A percentile compares a stretch with the other conserved stretches of the same genome.
phyloP scores from a whole-genome alignment of 1,140 invertebrate species.

The Aleiodes sp. region DNA sequence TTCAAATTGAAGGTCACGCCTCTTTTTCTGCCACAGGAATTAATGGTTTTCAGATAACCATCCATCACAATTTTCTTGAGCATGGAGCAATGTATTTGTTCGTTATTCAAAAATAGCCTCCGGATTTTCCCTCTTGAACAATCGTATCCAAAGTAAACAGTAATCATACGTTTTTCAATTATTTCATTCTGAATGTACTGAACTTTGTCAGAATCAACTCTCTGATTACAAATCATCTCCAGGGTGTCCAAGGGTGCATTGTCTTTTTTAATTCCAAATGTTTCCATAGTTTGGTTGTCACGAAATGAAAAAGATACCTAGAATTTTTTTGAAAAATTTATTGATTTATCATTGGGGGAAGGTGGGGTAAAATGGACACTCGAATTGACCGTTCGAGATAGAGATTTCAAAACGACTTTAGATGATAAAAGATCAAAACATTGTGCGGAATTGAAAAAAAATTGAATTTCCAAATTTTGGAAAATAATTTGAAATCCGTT shows the following conservation, averaged over 20 bases:
- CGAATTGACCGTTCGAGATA: too few relatives aligned
- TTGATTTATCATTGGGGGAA: too few relatives aligned
- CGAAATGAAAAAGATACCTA: neutral
- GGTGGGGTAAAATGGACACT: too few relatives aligned
- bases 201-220: neutral
- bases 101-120: neutral
- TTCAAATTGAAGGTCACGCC: neutral
- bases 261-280: neutral
- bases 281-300: neutral
- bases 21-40: neutral
- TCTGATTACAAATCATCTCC: neutral
- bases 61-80: neutral
- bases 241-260: neutral
- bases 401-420: too few relatives aligned
- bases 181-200: neutral
- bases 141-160: neutral
- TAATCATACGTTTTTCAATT: neutral
- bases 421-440: too few relatives aligned
- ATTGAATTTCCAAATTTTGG: too few relatives aligned
- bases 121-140: neutral
- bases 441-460: too few relatives aligned
- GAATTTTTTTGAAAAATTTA: neutral
- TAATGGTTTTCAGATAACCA: neutral
- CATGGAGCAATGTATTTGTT: neutral
- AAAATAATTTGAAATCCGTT: too few relatives aligned